phyloP scores from a whole-genome alignment of 2,797 vertebrate genomes.

The Enteromius mattozi region DNA sequence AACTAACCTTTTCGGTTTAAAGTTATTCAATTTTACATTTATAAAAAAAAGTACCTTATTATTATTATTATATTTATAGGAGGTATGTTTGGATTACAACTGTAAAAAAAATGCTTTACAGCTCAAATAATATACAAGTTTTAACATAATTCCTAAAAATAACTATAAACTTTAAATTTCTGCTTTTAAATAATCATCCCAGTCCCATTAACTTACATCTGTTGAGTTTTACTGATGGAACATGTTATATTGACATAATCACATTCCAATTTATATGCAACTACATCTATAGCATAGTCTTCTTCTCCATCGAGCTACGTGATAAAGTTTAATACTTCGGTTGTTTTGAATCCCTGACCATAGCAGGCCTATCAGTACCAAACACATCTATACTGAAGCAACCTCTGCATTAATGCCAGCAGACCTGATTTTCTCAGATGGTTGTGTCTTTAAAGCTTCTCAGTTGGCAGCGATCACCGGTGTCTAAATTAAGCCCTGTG shows the following conservation, averaged over 20 bases:
- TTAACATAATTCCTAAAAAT: neutral
- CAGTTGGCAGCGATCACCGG: slow-evolving; percentile 77
- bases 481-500: slow-evolving; percentile 80
- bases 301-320: neutral
- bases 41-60: too few species aligned
- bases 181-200: neutral
- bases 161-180: neutral
- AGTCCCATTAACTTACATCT: neutral
- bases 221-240: neutral
- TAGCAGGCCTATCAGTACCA: neutral
- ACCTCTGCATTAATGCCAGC: slow-evolving; percentile 66
- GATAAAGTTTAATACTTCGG: neutral
- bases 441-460: slow-evolving; percentile 77
- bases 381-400: neutral
- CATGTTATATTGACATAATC: neutral
- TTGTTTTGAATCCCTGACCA: neutral
- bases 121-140: neutral
- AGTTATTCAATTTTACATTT: neutral
- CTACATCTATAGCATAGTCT: neutral
- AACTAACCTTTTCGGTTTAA: neutral
- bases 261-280: neutral
- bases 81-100: neutral
- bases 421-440: slow-evolving; percentile 77
- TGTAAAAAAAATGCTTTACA: neutral
- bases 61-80: too few species aligned